Evolutionary conservation across 2,797 vertebrate genomes (phyloP).

Genomic region (Liasis olivaceus): DNA sequence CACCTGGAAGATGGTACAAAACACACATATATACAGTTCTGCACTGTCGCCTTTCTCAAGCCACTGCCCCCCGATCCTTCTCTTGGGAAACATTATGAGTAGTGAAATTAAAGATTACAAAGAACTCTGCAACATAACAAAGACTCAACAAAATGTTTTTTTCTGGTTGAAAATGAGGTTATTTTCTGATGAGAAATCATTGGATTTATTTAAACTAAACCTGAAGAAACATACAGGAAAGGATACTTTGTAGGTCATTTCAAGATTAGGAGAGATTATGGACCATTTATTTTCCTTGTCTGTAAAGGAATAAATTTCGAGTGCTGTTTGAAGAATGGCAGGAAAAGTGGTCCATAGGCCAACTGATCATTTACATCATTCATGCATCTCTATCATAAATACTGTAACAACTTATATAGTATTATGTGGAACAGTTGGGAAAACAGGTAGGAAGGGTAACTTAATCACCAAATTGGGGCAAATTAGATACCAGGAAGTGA

Average conservation of each 20-base stretch:
- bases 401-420: neutral
- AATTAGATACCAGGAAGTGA: neutral
- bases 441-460: neutral
- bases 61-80: neutral
- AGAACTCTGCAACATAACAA: neutral
- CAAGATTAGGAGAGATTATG: neutral
- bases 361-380: neutral
- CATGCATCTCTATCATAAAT: neutral
- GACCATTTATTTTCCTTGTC: neutral
- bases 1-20: too few relatives aligned
- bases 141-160: neutral
- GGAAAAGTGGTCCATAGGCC: neutral
- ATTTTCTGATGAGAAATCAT: neutral
- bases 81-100: neutral
- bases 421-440: neutral
- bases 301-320: neutral
- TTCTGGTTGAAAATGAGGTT: neutral
- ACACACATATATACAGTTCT: neutral
- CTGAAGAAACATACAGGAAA: neutral
- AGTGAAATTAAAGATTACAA: neutral
- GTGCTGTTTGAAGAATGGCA: neutral
- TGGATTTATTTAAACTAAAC: neutral
- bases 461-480: neutral
- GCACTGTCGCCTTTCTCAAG: neutral
- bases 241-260: neutral